phyloP scores from a whole-genome alignment of 1,140 invertebrate genomes.

The Battus philenor region DNA sequence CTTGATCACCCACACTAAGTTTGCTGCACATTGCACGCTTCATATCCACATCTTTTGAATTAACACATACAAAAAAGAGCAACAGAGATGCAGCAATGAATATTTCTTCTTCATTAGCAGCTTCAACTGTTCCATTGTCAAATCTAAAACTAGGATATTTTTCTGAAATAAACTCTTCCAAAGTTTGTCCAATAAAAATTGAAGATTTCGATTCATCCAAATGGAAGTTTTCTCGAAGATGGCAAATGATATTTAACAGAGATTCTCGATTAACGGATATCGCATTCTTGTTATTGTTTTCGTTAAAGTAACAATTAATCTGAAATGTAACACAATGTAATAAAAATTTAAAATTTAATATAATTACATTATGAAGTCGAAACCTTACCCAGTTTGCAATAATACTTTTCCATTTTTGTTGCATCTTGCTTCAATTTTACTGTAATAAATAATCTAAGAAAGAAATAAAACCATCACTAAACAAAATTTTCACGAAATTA shows the following conservation, averaged over 20 bases:
- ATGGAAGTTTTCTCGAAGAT: conserved; percentile 51
- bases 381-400: conserved; percentile 59
- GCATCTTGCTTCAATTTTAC: conserved; percentile 26
- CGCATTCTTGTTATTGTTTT: conserved; percentile 30
- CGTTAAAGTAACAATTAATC: conserved; percentile 60
- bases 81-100: conserved; percentile 54
- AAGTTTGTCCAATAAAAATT: conserved; percentile 44
- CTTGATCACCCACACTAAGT: conserved; percentile 51
- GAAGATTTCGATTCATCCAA: conserved; percentile 62
- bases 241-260: conserved; percentile 49
- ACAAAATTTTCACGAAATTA: conserved; percentile 1
- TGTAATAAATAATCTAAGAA: too few species aligned
- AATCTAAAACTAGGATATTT: conserved; percentile 62
- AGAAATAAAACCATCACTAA: conserved; percentile 15
- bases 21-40: conserved; percentile 65
- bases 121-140: conserved; percentile 49
- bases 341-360: neutral
- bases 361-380: conserved; percentile 1
- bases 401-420: conserved; percentile 60
- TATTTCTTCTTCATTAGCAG: conserved; percentile 38
- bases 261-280: conserved; percentile 37
- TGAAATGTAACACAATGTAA: conserved; percentile 30
- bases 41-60: conserved; percentile 60
- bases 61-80: conserved; percentile 63
- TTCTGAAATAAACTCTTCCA: conserved; percentile 56